Conservation (phyloP, 2,797 vertebrate genomes). For the Sebastes jordani region DNA sequence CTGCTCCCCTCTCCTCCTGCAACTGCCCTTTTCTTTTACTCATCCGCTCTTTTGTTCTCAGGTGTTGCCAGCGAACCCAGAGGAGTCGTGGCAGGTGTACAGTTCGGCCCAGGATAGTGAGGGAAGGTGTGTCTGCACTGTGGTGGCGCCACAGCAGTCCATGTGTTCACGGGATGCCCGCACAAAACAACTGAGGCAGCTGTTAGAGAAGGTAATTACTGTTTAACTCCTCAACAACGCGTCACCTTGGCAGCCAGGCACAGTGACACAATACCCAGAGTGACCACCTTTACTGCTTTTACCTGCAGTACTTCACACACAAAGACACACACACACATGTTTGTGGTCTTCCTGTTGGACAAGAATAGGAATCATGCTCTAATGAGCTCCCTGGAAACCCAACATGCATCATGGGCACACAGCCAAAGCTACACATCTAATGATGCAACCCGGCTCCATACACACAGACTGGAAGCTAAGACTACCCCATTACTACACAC, state of each 20-base stretch:
- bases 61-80: slow-evolving; percentile 96
- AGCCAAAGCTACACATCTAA: slow-evolving; percentile 32
- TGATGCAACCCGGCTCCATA: slow-evolving; percentile 65
- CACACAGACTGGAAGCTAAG: neutral
- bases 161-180: slow-evolving; percentile 98
- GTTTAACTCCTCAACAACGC: slow-evolving; percentile 17
- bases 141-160: slow-evolving; percentile 98
- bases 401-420: slow-evolving; percentile 52
- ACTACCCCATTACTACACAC: neutral
- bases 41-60: slow-evolving; percentile 50
- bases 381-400: slow-evolving; percentile 81
- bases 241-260: neutral
- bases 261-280: slow-evolving; percentile 6
- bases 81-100: slow-evolving; percentile 99
- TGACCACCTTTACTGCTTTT: neutral
- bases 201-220: slow-evolving; percentile 94
- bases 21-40: neutral
- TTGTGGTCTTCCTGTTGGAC: slow-evolving; percentile 46
- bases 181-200: slow-evolving; percentile 98
- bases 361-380: slow-evolving; percentile 73
- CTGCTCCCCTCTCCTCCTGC: neutral
- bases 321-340: slow-evolving; percentile 1
- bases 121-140: slow-evolving; percentile 97
- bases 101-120: slow-evolving; percentile 99
- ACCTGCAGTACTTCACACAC: slow-evolving; percentile 8